A percentile compares a stretch with the other conserved stretches of the same genome.
Evolutionary conservation across 2,113 vertebrate genomes (phyloP).

Genomic region (Chaetura pelagica): DNA sequence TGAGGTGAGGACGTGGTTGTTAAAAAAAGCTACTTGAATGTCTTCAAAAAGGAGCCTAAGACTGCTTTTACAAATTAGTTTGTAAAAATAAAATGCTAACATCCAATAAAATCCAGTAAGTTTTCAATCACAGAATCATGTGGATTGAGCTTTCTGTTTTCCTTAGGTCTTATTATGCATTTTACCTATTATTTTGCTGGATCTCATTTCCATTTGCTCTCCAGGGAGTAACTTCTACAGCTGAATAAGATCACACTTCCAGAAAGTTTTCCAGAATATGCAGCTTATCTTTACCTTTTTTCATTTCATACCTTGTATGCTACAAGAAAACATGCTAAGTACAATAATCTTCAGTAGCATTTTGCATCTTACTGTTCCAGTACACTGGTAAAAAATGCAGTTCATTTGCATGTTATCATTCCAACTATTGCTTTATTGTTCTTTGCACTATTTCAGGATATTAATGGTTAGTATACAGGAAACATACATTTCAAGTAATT

Average conservation of each 20-base stretch:
- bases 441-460: not conserved
- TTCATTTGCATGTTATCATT: not conserved
- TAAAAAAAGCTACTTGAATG: not conserved
- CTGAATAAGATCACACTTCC: not conserved
- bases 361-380: not conserved
- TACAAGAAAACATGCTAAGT: not conserved
- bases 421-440: not conserved
- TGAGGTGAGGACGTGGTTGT: not conserved
- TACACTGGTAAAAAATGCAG: not conserved
- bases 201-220: not conserved
- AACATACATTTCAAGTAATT: not conserved
- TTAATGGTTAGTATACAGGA: not conserved
- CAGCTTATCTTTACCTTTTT: not conserved
- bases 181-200: not conserved
- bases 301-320: not conserved
- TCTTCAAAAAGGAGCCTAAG: not conserved
- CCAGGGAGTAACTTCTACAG: not conserved
- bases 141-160: not conserved
- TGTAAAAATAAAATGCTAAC: not conserved
- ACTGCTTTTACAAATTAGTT: not conserved
- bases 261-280: slow-evolving; percentile 1
- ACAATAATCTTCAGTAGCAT: not conserved
- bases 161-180: not conserved
- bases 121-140: not conserved
- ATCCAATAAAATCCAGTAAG: not conserved